Base-by-base conservation (phyloP, 2,888 invertebrate species). In the Agelastica alni region DNA sequence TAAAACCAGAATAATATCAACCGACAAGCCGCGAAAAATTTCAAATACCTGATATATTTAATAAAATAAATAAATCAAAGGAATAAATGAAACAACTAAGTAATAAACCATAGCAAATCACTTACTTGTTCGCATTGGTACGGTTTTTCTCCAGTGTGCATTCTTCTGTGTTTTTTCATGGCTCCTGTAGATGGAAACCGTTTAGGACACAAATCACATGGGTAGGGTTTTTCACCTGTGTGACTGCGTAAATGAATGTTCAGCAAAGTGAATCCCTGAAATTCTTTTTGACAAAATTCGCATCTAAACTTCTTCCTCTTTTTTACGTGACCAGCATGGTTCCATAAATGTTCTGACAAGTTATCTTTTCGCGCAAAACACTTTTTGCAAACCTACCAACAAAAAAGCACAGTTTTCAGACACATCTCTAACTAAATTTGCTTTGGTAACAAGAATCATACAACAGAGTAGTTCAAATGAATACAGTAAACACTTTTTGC, bases 131-230 rank as follows among this genome's bases (percentile, higher is more conserved):
- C 62, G 58, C 89, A 89, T 41, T 80, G 75, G 70, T 82, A 88
- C 17, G 89, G 88, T 69, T 68, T 69, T 49, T 72, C 75, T 4
- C 77, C 80, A 2, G 80, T 80, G 59, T 80, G 80, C 70, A 77
- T 79, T 34, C 80, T 69, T 17, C 86, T 77, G 75, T 91, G 91
- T 70, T 91, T 91, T 64, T 87, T 85, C 74, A 90, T 83, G 0
- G 91, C 88, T 14, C 88, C 85, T 62, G 87, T 82, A 0, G 90
- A 88, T 14, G 87, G 84, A 64, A 89, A 90, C 52, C 83, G 79
- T 71, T 87, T 88, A 0, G 85, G 83, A 67, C 91, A 91, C 56
- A 86, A 75, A 69, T 89, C 85, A 72, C 91, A 91, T 58, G 83
- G 81, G 66, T 84, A 88, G 3, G 87, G 87, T 54, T 69, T 71